Conservation (phyloP, 2,888 invertebrate species). For the Baronia brevicornis region DNA sequence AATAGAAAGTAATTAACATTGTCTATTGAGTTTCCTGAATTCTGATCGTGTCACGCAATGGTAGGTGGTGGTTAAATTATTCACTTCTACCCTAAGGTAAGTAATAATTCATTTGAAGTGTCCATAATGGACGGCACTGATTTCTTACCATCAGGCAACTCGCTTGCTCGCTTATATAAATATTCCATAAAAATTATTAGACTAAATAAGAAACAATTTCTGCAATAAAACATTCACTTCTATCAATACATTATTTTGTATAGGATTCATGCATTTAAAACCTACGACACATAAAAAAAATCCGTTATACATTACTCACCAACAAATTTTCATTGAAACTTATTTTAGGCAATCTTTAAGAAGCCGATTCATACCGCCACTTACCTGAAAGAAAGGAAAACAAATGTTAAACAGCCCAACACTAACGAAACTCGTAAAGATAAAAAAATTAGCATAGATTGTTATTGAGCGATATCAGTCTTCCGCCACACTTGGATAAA, state of each 20-base stretch:
- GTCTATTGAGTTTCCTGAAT: no score
- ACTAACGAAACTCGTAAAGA: constrained; percentile 2
- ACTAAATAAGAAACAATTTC: no score
- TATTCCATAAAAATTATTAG: no score
- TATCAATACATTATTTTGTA: background rate
- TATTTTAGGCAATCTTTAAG: constrained; percentile 7
- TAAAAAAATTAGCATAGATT: constrained; percentile 7
- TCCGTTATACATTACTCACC: background rate
- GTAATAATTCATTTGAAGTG: no score
- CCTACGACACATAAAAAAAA: background rate
- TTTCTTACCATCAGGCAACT: no score
- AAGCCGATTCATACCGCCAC: constrained; percentile 15
- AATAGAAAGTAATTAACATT: no score
- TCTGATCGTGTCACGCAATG: no score
- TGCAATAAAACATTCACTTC: background rate
- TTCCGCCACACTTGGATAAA: constrained; percentile 9
- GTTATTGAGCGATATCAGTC: constrained; percentile 10
- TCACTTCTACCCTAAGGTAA: no score
- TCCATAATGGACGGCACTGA: no score
- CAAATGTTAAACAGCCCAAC: constrained; percentile 5
- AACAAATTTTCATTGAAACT: background rate
- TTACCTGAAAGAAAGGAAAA: constrained; percentile 13
- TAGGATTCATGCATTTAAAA: background rate
- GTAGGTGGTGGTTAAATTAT: no score
- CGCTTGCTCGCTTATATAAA: no score